Conservation (phyloP, 2,888 invertebrate genomes). For the Hydriomena furcata region DNA sequence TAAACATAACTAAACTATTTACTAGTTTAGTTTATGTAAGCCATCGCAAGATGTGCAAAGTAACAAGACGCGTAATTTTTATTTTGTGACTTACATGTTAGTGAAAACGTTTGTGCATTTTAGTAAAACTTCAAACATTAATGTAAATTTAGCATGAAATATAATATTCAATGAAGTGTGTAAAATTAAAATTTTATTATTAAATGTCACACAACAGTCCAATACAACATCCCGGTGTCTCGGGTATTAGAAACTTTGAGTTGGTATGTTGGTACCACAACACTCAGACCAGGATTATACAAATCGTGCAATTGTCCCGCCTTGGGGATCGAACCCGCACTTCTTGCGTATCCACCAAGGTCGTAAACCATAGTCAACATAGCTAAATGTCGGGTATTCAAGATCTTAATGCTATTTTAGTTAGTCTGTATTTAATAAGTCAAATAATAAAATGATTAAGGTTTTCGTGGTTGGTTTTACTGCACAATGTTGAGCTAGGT, state of each 20-base stretch:
- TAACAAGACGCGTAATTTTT: background rate
- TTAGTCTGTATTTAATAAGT: constrained; percentile 23
- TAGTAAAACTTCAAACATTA: constrained; percentile 2
- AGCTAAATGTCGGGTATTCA: constrained; percentile 1
- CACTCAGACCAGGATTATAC: no score
- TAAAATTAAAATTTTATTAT: background rate
- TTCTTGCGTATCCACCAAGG: no score
- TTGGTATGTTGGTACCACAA: no score
- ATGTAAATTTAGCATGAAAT: constrained; percentile 2
- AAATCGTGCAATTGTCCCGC: no score
- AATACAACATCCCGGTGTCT: no score
- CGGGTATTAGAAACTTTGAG: no score
- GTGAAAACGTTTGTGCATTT: constrained; percentile 2
- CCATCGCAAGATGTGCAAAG: background rate
- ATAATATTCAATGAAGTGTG: constrained; percentile 1
- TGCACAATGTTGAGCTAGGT: background rate
- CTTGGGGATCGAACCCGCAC: no score
- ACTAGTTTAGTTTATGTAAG: no score
- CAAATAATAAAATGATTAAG: constrained; percentile 27
- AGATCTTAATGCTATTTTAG: constrained; percentile 16
- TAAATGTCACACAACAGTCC: background rate
- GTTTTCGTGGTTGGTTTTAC: constrained; percentile 2
- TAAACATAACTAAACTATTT: no score
- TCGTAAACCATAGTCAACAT: constrained; percentile 8
- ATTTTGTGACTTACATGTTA: background rate